Evolutionary conservation across 2,888 invertebrate species (phyloP).

Genomic region (Pachydiplax longipennis): DNA sequence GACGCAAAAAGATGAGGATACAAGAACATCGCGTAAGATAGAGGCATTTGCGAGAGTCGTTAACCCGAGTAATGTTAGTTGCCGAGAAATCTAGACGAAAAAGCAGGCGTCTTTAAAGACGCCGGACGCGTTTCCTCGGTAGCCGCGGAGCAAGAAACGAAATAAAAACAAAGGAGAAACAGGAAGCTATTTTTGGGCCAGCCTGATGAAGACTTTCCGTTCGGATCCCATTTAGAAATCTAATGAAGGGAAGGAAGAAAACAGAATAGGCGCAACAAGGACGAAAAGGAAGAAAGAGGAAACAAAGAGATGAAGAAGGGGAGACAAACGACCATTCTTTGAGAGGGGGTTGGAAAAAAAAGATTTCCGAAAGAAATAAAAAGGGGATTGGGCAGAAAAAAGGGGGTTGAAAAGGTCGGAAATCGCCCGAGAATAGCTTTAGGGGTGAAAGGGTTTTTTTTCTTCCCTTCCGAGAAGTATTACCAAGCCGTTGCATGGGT

Average conservation of each 20-base stretch:
- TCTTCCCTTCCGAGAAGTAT: background rate
- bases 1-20: background rate
- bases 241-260: background rate
- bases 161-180: background rate
- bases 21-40: background rate
- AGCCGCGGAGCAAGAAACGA: background rate
- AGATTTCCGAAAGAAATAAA: background rate
- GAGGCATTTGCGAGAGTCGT: background rate
- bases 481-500: background rate
- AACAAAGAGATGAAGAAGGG: background rate
- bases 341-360: background rate
- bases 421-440: background rate
- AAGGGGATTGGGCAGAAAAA: background rate
- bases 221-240: background rate
- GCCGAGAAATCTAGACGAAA: background rate
- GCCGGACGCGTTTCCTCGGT: background rate
- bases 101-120: background rate
- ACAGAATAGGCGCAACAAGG: background rate
- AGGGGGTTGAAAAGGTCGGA: background rate
- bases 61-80: background rate
- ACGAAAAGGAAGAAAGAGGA: background rate
- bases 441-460: background rate
- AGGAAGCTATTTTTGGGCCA: background rate
- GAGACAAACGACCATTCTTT: background rate
- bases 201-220: background rate